These are phyloP conservation scores for Dendrolimus pini DNA, from an alignment of 2,888 invertebrate genomes.

Conservation along the genomic window DNA sequence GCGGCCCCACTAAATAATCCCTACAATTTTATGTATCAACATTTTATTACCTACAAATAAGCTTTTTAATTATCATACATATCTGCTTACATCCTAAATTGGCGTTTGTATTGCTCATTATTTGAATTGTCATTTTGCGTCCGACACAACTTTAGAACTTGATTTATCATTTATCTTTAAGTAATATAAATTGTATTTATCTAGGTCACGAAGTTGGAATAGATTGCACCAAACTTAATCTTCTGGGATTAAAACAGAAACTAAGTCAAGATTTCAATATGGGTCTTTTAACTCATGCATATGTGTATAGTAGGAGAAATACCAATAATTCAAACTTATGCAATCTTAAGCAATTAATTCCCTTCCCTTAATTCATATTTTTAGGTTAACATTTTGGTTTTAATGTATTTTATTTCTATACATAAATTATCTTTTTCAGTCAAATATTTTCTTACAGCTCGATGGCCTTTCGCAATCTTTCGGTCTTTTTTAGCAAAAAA, in stretches of 20 bases:
- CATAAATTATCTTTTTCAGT: too few species aligned
- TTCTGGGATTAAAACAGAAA: not conserved
- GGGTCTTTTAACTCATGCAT: too few species aligned
- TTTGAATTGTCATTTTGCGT: conserved; percentile 24
- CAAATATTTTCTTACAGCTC: too few species aligned
- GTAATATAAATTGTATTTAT: conserved; percentile 15
- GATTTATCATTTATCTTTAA: conserved; percentile 5
- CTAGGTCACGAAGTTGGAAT: conserved; percentile 16
- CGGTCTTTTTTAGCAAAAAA: too few species aligned
- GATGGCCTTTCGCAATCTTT: too few species aligned
- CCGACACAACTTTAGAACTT: not conserved
- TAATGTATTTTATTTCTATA: too few species aligned
- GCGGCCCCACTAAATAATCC: not conserved
- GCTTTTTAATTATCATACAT: conserved; percentile 29
- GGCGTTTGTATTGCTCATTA: conserved; percentile 67
- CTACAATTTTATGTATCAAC: conserved; percentile 30
- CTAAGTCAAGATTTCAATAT: not conserved
- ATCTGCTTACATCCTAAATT: conserved; percentile 56
- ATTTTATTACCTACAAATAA: conserved; percentile 34
- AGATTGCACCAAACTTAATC: conserved; percentile 21
- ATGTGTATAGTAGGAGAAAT: too few species aligned
- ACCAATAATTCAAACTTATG: too few species aligned
- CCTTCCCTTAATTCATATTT: too few species aligned
- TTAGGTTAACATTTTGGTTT: too few species aligned
- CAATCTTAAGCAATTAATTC: too few species aligned